A percentile compares a stretch with the other conserved stretches of the same genome.
These are phyloP conservation scores for Calameuta filiformis DNA, from an alignment of 2,888 invertebrate species.

Conservation along the genomic window DNA sequence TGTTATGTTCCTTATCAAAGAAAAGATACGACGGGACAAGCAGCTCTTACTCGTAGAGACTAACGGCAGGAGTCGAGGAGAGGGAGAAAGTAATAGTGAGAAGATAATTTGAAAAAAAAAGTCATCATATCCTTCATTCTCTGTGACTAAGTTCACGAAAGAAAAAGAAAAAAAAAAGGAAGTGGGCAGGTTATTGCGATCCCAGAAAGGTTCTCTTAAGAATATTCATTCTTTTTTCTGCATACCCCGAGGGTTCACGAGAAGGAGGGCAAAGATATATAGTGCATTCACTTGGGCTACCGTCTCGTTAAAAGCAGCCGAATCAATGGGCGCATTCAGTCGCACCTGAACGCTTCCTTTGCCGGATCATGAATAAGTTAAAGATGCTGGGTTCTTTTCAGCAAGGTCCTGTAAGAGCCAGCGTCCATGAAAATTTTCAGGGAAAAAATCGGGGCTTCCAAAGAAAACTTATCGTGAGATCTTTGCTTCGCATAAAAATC, in stretches of 20 bases:
- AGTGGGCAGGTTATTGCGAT: neutral
- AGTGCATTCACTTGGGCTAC: neutral
- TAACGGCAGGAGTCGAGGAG: neutral
- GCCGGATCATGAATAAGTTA: slow-evolving; percentile 26
- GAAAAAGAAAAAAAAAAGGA: neutral
- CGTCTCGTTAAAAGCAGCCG: neutral
- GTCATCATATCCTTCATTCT: neutral
- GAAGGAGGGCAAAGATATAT: neutral
- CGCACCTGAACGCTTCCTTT: slow-evolving; percentile 30
- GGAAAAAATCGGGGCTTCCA: neutral
- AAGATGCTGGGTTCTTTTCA: neutral
- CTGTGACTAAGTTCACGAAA: neutral
- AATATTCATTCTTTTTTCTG: neutral
- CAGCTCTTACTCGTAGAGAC: no score
- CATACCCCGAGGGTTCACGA: neutral
- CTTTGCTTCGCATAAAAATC: neutral
- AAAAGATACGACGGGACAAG: neutral
- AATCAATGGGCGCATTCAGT: slow-evolving; percentile 36
- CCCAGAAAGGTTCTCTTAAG: neutral
- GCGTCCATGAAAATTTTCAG: neutral
- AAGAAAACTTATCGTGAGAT: neutral
- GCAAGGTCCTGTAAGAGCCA: neutral
- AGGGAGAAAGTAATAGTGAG: neutral
- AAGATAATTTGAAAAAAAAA: neutral
- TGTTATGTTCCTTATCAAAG: neutral